These are phyloP conservation scores for Chrosomus eos DNA, from an alignment of 2,797 vertebrate genomes.

Conservation along the genomic window DNA sequence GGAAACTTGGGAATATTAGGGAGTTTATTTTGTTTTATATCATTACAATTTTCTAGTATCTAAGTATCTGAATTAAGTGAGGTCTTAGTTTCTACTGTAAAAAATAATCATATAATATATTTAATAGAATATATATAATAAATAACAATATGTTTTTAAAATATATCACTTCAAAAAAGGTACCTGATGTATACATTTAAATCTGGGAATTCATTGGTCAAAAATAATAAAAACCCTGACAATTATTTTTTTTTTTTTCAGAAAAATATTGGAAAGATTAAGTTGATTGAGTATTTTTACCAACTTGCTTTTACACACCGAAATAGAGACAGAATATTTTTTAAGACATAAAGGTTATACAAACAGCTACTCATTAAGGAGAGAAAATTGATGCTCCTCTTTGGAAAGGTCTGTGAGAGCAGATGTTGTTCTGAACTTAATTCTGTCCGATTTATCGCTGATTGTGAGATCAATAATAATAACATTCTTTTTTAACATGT, in stretches of 20 bases:
- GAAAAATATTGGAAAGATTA: not conserved
- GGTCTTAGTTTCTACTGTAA: not conserved
- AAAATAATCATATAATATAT: too few species aligned
- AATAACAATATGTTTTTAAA: not conserved
- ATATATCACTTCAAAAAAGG: not conserved
- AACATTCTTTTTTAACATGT: not conserved
- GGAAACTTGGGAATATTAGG: not conserved
- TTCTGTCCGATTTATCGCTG: slow-evolving; percentile 31
- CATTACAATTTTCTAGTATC: not conserved
- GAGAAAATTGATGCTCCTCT: slow-evolving; percentile 15
- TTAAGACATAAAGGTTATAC: slow-evolving; percentile 13
- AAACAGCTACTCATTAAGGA: slow-evolving; percentile 24
- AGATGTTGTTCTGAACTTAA: slow-evolving; percentile 16
- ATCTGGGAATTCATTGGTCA: not conserved
- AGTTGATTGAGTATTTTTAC: not conserved
- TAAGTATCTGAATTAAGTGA: not conserved
- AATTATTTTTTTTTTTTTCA: too few species aligned
- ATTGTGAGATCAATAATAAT: slow-evolving; percentile 13
- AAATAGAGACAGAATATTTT: not conserved
- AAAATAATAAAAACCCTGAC: not conserved
- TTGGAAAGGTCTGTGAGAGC: slow-evolving; percentile 32
- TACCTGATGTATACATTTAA: not conserved
- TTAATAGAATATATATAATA: too few species aligned
- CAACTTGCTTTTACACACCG: not conserved
- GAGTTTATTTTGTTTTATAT: not conserved